Evolutionary conservation across 2,888 invertebrate species (phyloP).

Genomic region (Laothoe populi): DNA sequence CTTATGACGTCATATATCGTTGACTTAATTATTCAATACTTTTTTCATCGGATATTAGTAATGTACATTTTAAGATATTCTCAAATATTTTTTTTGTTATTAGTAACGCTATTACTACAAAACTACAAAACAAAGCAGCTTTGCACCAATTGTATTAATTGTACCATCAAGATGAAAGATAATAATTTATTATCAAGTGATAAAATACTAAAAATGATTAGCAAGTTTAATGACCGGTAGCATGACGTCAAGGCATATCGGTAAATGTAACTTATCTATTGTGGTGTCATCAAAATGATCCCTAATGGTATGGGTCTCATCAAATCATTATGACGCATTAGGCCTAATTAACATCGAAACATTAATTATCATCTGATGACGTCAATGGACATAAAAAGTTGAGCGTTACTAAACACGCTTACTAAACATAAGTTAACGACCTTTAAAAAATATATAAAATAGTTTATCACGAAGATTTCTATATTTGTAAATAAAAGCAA

Average conservation of each 20-base stretch:
- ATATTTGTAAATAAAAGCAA: neutral
- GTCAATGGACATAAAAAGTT: slow-evolving; percentile 35
- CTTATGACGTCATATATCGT: neutral
- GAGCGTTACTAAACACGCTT: slow-evolving; percentile 12
- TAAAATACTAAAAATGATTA: no score
- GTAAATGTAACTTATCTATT: slow-evolving; percentile 16
- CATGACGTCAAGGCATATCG: slow-evolving; percentile 4
- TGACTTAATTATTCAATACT: no score
- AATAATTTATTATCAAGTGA: no score
- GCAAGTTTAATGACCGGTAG: neutral
- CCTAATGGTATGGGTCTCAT: slow-evolving; percentile 2
- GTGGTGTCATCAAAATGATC: slow-evolving; percentile 8
- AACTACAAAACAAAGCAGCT: no score
- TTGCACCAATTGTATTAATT: no score
- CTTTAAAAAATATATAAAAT: slow-evolving; percentile 8
- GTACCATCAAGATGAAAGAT: no score
- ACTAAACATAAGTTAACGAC: slow-evolving; percentile 1
- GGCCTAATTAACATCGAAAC: slow-evolving; percentile 17
- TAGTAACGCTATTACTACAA: no score
- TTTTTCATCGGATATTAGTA: no score
- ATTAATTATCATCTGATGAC: slow-evolving; percentile 36
- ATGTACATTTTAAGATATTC: no score
- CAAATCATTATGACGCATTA: slow-evolving; percentile 26
- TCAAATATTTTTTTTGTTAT: no score
- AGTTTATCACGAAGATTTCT: neutral